Conservation (phyloP, 2,888 invertebrate genomes). For the Thumatha senex region DNA sequence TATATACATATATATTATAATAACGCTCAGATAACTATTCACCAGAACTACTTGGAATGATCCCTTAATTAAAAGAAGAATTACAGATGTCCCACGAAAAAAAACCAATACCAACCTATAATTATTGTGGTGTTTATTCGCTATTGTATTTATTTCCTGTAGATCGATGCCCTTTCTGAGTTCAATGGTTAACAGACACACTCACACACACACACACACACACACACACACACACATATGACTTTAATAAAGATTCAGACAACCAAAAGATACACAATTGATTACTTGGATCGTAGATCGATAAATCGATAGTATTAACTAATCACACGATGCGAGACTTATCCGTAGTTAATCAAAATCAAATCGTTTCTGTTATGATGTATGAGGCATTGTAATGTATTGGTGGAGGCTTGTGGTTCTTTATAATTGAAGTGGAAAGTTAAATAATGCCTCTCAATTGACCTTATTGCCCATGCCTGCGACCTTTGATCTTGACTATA, state of each 20-base stretch:
- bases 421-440: slow-evolving; percentile 2
- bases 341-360: slow-evolving; percentile 14
- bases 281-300: slow-evolving; percentile 11
- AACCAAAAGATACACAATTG: slow-evolving; percentile 1
- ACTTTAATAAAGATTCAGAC: slow-evolving; percentile 17
- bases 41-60: too few relatives aligned
- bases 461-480: background rate
- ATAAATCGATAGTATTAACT: background rate
- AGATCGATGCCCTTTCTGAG: too few relatives aligned
- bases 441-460: background rate
- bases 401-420: background rate
- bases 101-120: too few relatives aligned
- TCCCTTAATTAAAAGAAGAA: too few relatives aligned
- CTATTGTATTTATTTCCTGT: too few relatives aligned
- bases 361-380: slow-evolving; percentile 5
- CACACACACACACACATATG: background rate
- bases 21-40: too few relatives aligned
- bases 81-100: too few relatives aligned
- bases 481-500: background rate
- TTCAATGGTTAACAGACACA: slow-evolving; percentile 33
- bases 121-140: too few relatives aligned
- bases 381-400: slow-evolving; percentile 9
- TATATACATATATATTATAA: too few relatives aligned
- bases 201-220: background rate
- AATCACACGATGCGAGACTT: slow-evolving; percentile 18